Evolutionary conservation across 2,113 vertebrate species (phyloP).

Genomic region (Tiliqua scincoides): DNA sequence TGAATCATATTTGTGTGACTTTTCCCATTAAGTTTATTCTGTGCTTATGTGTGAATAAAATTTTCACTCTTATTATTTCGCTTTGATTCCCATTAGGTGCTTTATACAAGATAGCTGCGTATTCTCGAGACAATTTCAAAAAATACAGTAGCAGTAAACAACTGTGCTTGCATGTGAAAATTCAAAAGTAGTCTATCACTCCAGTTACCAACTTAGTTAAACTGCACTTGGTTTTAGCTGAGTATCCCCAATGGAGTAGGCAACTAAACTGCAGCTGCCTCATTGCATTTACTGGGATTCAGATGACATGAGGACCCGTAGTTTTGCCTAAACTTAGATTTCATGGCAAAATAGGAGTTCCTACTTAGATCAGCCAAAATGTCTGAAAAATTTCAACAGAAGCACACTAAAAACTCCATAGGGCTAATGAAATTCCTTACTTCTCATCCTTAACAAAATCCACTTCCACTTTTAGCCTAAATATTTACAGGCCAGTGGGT

Average conservation of each 20-base stretch:
- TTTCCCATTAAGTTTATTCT: slow-evolving; percentile 18
- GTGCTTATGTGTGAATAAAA: slow-evolving; percentile 1
- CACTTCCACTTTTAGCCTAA: too few relatives aligned
- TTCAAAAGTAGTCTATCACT: neutral
- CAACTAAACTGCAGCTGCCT: neutral
- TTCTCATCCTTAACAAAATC: too few relatives aligned
- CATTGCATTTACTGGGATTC: neutral
- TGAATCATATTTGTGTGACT: slow-evolving; percentile 1
- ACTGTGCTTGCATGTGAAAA: neutral
- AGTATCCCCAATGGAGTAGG: neutral
- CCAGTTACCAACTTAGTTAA: neutral
- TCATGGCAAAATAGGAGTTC: too few relatives aligned
- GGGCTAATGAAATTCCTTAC: neutral
- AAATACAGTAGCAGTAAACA: slow-evolving; percentile 15
- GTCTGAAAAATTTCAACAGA: too few relatives aligned
- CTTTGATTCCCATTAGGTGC: slow-evolving; percentile 16
- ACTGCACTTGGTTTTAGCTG: neutral
- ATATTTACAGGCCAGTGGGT: too few relatives aligned
- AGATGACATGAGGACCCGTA: too few relatives aligned
- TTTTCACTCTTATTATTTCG: slow-evolving; percentile 1
- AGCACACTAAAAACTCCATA: neutral
- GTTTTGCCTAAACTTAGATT: too few relatives aligned
- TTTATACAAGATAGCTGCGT: neutral
- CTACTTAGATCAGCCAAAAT: too few relatives aligned
- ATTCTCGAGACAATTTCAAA: slow-evolving; percentile 4